Percentiles rank a stretch among this genome's conserved stretches.
Conservation (phyloP, 2,797 vertebrate species). For the Cirrhinus molitorella region DNA sequence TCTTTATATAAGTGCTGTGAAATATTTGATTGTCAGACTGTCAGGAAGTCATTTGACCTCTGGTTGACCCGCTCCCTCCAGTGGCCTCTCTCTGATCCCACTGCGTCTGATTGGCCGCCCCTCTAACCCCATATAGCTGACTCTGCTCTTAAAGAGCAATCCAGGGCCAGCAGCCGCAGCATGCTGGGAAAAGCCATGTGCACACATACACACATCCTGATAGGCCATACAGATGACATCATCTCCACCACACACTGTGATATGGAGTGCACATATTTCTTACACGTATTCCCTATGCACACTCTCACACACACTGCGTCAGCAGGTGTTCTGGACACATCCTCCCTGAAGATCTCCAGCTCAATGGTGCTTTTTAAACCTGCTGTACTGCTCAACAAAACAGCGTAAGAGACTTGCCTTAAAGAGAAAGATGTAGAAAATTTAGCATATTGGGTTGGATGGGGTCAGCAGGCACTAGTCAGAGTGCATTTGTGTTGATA, state of each 20-base stretch:
- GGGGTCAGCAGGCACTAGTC: neutral
- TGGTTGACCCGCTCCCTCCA: conserved; percentile 24
- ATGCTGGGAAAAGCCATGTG: conserved; percentile 21
- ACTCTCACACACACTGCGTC: neutral
- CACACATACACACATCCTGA: conserved; percentile 20
- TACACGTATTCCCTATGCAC: conserved; percentile 24
- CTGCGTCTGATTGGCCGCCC: conserved; percentile 13
- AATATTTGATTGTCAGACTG: conserved; percentile 53
- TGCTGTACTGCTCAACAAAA: conserved; percentile 12
- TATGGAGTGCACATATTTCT: conserved; percentile 18
- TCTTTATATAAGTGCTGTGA: conserved; percentile 37
- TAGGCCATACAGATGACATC: conserved; percentile 15
- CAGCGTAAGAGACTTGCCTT: neutral
- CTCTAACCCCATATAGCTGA: conserved; percentile 45
- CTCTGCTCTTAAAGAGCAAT: conserved; percentile 42
- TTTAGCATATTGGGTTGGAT: neutral
- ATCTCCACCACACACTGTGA: conserved; percentile 26
- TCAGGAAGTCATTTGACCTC: conserved; percentile 51
- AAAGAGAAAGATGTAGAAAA: neutral
- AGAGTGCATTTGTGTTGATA: neutral
- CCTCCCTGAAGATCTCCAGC: conserved; percentile 21
- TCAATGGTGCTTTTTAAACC: conserved; percentile 35
- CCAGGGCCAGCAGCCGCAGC: neutral
- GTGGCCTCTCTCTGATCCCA: conserved; percentile 6
- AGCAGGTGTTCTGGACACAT: conserved; percentile 38